These are phyloP conservation scores for Clarias platycephalus DNA, from an alignment of 2,797 vertebrate species.

Conservation along the genomic window DNA sequence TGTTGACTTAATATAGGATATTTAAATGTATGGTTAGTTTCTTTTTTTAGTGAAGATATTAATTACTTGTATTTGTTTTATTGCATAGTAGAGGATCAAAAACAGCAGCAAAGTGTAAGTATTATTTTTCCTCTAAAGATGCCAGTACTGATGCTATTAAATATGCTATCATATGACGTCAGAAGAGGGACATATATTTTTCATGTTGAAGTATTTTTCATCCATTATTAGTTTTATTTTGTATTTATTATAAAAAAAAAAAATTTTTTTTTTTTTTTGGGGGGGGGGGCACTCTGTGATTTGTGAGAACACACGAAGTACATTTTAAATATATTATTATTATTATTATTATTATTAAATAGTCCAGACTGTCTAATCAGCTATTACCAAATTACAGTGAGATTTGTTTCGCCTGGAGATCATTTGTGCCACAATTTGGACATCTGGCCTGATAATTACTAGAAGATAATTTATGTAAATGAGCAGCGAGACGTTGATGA, in stretches of 20 bases:
- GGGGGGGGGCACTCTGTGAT: no score
- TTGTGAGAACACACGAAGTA: no score
- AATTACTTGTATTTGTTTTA: background rate
- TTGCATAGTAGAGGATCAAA: background rate
- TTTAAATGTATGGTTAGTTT: background rate
- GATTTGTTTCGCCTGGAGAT: conserved; percentile 85
- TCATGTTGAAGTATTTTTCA: no score
- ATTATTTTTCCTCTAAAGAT: background rate
- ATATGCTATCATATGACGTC: no score
- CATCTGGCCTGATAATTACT: conserved; percentile 93
- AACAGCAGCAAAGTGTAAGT: background rate
- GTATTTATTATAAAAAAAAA: no score
- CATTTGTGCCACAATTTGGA: conserved; percentile 86
- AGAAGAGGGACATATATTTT: no score
- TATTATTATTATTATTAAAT: conserved; percentile 69
- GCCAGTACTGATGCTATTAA: no score
- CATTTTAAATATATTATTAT: background rate
- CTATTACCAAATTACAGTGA: conserved; percentile 93
- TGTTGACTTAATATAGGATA: background rate
- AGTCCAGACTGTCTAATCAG: conserved; percentile 81
- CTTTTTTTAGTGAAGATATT: background rate
- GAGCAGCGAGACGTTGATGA: conserved; percentile 74
- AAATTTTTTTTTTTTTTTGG: conserved; percentile 52
- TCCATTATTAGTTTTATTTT: no score
- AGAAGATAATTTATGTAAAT: conserved; percentile 93